These are phyloP conservation scores for Eumerus sabulonum DNA, from an alignment of 2,888 invertebrate species.

Conservation along the genomic window DNA sequence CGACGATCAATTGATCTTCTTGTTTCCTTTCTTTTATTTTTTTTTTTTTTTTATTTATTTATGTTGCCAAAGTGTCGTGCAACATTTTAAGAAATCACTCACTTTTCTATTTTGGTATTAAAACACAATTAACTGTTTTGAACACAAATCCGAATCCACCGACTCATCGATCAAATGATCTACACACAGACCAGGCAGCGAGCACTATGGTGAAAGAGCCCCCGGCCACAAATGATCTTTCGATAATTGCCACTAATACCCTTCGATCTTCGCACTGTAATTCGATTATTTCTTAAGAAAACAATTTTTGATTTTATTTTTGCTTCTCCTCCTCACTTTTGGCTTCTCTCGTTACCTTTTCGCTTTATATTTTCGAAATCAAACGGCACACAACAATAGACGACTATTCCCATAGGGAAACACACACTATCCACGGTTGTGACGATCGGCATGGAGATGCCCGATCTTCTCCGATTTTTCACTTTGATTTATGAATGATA, in stretches of 20 bases:
- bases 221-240: constrained; percentile 23
- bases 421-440: constrained; percentile 26
- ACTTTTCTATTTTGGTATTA: constrained; percentile 4
- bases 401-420: constrained; percentile 12
- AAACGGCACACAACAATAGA: constrained; percentile 45
- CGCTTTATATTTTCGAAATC: neutral
- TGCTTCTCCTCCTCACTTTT: no score
- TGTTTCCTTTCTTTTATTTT: no score
- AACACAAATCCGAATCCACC: neutral
- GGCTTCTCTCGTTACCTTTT: neutral
- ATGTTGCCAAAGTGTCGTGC: constrained; percentile 27
- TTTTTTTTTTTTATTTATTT: constrained; percentile 9
- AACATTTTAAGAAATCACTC: constrained; percentile 8
- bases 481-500: constrained; percentile 21
- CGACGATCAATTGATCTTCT: neutral
- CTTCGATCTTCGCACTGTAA: constrained; percentile 29
- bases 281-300: constrained; percentile 17
- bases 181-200: neutral
- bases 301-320: neutral
- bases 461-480: constrained; percentile 34
- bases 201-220: constrained; percentile 17
- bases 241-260: constrained; percentile 52
- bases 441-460: constrained; percentile 33
- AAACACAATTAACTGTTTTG: constrained; percentile 58
- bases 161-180: neutral